Evolutionary conservation across 2,888 invertebrate genomes (phyloP).

Genomic region (Adineta ricciae): DNA sequence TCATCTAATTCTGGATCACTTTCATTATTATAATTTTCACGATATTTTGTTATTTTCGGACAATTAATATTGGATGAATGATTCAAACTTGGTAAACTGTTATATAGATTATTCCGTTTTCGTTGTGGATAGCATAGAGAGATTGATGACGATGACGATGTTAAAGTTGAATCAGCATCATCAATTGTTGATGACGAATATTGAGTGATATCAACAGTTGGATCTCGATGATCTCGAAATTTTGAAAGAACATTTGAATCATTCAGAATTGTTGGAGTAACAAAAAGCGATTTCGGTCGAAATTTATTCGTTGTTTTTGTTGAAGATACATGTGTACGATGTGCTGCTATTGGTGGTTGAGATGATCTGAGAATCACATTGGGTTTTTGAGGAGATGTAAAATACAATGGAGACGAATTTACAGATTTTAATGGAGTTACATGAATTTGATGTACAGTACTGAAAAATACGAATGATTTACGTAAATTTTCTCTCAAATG

Average conservation of each 20-base stretch:
- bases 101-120: neutral
- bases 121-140: neutral
- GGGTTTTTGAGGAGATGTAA: neutral
- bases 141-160: neutral
- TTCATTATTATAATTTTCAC: neutral
- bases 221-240: neutral
- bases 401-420: neutral
- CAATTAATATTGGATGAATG: neutral
- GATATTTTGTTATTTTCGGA: neutral
- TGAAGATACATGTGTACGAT: neutral
- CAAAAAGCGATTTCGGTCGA: neutral
- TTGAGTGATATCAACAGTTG: neutral
- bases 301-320: neutral
- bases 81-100: neutral
- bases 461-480: too few species aligned
- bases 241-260: neutral
- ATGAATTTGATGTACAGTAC: neutral
- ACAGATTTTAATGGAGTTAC: neutral
- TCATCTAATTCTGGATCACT: neutral
- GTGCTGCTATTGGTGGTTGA: neutral
- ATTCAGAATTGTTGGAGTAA: neutral
- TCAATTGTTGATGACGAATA: conserved; percentile 10
- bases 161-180: conserved; percentile 19
- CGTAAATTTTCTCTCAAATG: too few species aligned
- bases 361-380: neutral